Percentiles rank a stretch among this genome's conserved stretches.
Conservation (phyloP, 2,113 vertebrate species). For the Alethe castanea region DNA sequence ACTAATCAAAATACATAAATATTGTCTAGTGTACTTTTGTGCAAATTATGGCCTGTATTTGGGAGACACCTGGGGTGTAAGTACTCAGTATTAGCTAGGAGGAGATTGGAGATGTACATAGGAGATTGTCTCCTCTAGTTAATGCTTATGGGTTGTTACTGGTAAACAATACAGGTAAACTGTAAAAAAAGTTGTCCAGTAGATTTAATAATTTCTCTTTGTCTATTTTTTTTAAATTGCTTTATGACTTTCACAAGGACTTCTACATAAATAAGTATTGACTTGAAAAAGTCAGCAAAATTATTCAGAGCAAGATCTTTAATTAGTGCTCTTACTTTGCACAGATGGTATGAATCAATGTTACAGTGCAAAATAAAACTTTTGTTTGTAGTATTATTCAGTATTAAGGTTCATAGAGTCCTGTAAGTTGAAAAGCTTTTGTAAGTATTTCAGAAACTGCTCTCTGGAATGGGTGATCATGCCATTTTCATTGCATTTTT, state of each 20-base stretch:
- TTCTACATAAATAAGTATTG: neutral
- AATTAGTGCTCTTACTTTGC: neutral
- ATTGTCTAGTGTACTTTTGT: neutral
- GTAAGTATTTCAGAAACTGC: neutral
- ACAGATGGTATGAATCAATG: neutral
- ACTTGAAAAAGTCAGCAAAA: neutral
- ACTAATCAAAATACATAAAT: neutral
- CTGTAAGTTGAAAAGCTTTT: neutral
- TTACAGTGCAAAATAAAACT: neutral
- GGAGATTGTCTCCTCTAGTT: neutral
- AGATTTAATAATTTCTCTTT: neutral
- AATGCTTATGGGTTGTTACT: neutral
- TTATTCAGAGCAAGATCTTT: neutral
- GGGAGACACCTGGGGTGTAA: neutral
- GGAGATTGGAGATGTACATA: neutral
- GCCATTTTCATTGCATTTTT: neutral
- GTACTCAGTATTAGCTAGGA: neutral
- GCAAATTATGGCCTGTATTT: neutral
- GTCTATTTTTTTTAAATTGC: neutral
- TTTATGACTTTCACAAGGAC: neutral
- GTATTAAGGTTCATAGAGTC: neutral
- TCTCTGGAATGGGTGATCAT: neutral
- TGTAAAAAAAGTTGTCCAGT: neutral
- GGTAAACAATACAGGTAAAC: neutral
- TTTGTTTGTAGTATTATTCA: neutral